phyloP scores from a whole-genome alignment of 2,797 vertebrate species.

The Anniella stebbinsi region DNA sequence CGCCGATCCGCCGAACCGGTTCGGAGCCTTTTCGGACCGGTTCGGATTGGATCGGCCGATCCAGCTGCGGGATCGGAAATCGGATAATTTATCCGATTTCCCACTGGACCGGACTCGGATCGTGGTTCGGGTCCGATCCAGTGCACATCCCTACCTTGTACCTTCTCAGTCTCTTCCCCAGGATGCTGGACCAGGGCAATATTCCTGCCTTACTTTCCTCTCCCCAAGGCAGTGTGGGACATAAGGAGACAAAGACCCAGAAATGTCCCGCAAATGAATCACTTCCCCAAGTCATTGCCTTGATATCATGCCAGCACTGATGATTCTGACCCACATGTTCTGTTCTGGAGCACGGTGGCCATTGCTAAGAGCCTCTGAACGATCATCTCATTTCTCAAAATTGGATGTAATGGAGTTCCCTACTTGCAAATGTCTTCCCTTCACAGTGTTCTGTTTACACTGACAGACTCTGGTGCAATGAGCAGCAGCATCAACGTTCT shows the following conservation, averaged over 20 bases:
- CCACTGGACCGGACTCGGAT: too few relatives aligned
- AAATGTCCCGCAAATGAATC: background rate
- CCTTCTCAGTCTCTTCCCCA: background rate
- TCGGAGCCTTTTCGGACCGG: too few relatives aligned
- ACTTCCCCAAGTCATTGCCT: slow-evolving; percentile 8
- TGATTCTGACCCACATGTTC: background rate
- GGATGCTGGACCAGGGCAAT: background rate
- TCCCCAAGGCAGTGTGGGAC: background rate
- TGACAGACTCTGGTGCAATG: background rate
- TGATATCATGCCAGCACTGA: background rate
- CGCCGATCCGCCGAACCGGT: too few relatives aligned
- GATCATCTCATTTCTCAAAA: slow-evolving; percentile 7
- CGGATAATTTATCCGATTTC: too few relatives aligned
- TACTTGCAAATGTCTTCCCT: background rate
- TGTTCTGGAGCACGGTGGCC: background rate
- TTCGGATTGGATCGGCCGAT: too few relatives aligned
- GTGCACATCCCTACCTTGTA: too few relatives aligned
- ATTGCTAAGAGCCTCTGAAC: slow-evolving; percentile 10
- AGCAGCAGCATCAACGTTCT: background rate
- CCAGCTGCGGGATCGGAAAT: too few relatives aligned
- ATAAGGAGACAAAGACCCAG: background rate
- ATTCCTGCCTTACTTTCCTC: background rate
- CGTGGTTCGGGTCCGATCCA: too few relatives aligned
- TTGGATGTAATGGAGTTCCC: background rate
- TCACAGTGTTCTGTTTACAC: background rate